Base-by-base conservation (phyloP, 2,113 vertebrate species). In the Tachuris rubrigastra region DNA sequence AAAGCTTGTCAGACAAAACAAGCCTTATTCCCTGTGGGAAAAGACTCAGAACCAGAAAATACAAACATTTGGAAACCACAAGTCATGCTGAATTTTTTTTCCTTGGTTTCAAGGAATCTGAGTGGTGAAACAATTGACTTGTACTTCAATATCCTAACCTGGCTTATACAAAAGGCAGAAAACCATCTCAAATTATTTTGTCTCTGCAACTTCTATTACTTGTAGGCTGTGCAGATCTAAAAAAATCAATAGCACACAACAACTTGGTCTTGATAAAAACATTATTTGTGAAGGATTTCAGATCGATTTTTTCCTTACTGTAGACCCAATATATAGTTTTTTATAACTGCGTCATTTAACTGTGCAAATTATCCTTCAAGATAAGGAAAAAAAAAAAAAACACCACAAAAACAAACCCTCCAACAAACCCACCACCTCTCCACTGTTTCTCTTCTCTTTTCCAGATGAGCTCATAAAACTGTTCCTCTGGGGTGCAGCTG, bases 201-300 rank as follows among this genome's bases (percentile, higher is more conserved):
- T 50, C 69, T 91, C 67, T 92, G 49, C 33, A 65, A 85, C 35
- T 94, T 85, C 65, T 78, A 89, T 87, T 89, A 84, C 84, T 92
- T 60, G 63, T 72, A 88, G 83, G 55, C 83, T 86, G 53, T 72
- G 74, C 10, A 31, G 49, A 89, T 86, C 74, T 84, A 47, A 97
- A 97, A 97, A 97, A 96, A 97, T 95, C 92, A 68, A 92, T 95
- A 93, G 31, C 80, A 56, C 71, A 66, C 33, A 92, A 93, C 68
- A 91, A 91, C 77, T 86, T 71, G 53, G 35, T 94, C 90, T 88
- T 86, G 93, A 96, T 94, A 96, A 97, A 95, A 96, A 91, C 65
- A 84, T 69, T 84, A 93, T 78, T 92, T 95, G 73, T 73, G 71
- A 88, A 89, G 65, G 60, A 94, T 86, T 91, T 96, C 85, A 95